phyloP scores from a whole-genome alignment of 2,888 invertebrate genomes.

The Brenthis hecate region DNA sequence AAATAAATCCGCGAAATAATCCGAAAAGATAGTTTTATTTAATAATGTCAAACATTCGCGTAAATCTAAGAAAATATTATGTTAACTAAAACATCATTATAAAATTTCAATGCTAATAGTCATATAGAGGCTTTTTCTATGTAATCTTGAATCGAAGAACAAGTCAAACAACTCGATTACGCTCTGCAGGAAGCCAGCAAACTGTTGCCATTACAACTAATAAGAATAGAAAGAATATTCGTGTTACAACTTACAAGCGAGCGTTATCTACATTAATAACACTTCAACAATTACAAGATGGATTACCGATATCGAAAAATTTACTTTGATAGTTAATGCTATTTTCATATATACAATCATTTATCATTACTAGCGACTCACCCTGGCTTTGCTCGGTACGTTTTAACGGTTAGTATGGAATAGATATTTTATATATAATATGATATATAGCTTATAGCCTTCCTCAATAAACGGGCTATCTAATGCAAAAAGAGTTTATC shows the following conservation, averaged over 20 bases:
- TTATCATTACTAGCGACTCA: too few species aligned
- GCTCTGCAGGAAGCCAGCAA: slow-evolving; percentile 8
- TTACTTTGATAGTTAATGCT: background rate
- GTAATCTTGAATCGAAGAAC: slow-evolving; percentile 1
- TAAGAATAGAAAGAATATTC: background rate
- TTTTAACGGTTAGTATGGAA: too few species aligned
- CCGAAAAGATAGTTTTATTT: too few species aligned
- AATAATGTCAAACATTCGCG: too few species aligned
- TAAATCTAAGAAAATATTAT: too few species aligned
- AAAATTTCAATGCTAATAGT: background rate
- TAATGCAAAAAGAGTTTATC: too few species aligned
- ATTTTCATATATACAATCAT: too few species aligned
- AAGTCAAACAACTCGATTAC: slow-evolving; percentile 3
- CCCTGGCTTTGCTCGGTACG: too few species aligned
- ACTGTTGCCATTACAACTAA: slow-evolving; percentile 7
- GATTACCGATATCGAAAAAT: slow-evolving; percentile 27
- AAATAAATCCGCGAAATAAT: too few species aligned
- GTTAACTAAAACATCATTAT: background rate
- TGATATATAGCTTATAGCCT: too few species aligned
- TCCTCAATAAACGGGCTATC: too few species aligned
- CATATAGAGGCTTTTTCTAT: background rate
- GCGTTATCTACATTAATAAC: slow-evolving; percentile 26
- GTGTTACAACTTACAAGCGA: background rate
- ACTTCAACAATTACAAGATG: slow-evolving; percentile 29
- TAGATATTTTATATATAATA: too few species aligned